Conservation (phyloP, 1,140 invertebrate species). For the Mylabris phalerata region DNA sequence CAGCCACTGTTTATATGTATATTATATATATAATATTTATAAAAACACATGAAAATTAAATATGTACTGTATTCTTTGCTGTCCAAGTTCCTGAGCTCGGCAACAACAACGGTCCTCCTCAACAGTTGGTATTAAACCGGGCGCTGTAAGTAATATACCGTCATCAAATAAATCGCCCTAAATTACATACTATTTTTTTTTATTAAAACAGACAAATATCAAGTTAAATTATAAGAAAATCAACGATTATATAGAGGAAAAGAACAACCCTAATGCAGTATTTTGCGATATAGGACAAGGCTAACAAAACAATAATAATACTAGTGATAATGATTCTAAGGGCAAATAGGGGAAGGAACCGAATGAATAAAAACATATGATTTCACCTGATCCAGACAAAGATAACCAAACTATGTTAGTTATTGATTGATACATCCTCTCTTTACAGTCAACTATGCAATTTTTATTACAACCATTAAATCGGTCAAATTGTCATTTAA, state of each 20-base stretch:
- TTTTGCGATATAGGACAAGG: slow-evolving; percentile 35
- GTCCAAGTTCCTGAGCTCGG: slow-evolving; percentile 27
- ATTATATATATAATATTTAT: background rate
- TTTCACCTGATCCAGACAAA: slow-evolving; percentile 34
- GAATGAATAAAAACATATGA: slow-evolving; percentile 32
- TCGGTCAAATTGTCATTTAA: too few species aligned
- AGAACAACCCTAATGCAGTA: slow-evolving; percentile 25
- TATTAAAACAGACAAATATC: slow-evolving; percentile 16
- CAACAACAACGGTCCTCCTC: slow-evolving; percentile 20
- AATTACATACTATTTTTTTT: slow-evolving; percentile 27
- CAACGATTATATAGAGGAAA: too few species aligned
- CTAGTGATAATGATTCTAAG: background rate
- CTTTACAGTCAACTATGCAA: slow-evolving; percentile 27
- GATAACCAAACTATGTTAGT: slow-evolving; percentile 31
- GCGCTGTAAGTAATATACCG: slow-evolving; percentile 34
- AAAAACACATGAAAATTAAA: slow-evolving; percentile 37
- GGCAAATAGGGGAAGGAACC: slow-evolving; percentile 15
- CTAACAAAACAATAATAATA: slow-evolving; percentile 22
- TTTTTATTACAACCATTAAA: slow-evolving; percentile 14
- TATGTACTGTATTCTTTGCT: slow-evolving; percentile 34
- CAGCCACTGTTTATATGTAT: slow-evolving; percentile 34
- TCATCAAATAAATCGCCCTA: slow-evolving; percentile 33
- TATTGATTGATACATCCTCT: slow-evolving; percentile 37
- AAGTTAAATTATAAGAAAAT: background rate
- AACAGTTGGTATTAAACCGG: slow-evolving; percentile 27